phyloP scores from a whole-genome alignment of 2,797 vertebrate species.

The Orestias chungarensis region DNA sequence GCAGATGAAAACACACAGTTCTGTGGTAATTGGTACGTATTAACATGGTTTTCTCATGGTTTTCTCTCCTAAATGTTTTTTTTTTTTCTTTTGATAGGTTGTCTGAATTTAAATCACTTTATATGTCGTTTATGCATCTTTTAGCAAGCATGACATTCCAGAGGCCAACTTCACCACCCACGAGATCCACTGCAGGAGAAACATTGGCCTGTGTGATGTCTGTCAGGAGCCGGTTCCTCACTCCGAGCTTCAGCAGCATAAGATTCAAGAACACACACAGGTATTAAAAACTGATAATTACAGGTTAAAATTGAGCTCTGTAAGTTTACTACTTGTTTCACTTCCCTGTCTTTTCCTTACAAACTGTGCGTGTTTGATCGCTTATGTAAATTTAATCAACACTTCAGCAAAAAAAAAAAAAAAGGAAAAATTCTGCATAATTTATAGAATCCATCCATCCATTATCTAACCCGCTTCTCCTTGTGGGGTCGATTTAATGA shows the following conservation, averaged over 20 bases:
- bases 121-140: conserved; percentile 12
- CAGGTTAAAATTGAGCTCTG: neutral
- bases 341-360: neutral
- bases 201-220: conserved; percentile 87
- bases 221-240: conserved; percentile 92
- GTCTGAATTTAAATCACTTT: neutral
- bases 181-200: conserved; percentile 94
- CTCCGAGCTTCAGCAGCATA: conserved; percentile 86
- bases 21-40: conserved; percentile 81
- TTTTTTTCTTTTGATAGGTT: neutral
- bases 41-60: too few species aligned
- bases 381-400: neutral
- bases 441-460: too few species aligned
- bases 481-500: too few species aligned
- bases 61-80: neutral
- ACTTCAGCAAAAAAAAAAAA: too few species aligned
- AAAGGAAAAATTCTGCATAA: too few species aligned
- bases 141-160: conserved; percentile 93
- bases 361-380: neutral
- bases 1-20: conserved; percentile 82
- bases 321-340: too few species aligned
- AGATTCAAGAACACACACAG: conserved; percentile 88
- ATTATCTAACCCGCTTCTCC: too few species aligned
- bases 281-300: conserved; percentile 75
- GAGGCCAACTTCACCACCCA: conserved; percentile 93